phyloP scores from a whole-genome alignment of 2,888 invertebrate genomes.

The Meghimatium bilineatum region DNA sequence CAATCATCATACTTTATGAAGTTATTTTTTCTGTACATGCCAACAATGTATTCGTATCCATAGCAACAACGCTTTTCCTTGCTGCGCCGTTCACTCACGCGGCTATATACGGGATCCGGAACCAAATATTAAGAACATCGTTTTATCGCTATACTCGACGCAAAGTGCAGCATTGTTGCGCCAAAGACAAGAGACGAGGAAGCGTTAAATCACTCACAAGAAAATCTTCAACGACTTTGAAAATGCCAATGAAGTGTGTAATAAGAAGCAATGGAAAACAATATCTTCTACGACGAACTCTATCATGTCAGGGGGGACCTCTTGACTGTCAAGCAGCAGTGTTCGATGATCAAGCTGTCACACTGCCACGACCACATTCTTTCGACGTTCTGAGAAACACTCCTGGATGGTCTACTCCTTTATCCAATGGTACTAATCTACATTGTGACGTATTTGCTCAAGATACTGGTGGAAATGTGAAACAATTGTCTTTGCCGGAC shows the following conservation, averaged over 20 bases:
- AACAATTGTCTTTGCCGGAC: conserved; percentile 29
- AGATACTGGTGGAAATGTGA: neutral
- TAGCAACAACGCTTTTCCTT: conserved; percentile 65
- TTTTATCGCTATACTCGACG: conserved; percentile 64
- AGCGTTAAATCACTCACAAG: conserved; percentile 55
- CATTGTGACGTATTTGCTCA: neutral
- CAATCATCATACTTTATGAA: conserved; percentile 60
- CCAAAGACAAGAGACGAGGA: conserved; percentile 62
- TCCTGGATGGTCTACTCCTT: neutral
- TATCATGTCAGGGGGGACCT: conserved; percentile 47
- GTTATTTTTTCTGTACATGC: conserved; percentile 54
- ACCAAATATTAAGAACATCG: conserved; percentile 67
- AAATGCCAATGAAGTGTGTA: conserved; percentile 40
- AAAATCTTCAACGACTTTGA: neutral
- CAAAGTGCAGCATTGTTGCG: conserved; percentile 62
- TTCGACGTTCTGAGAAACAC: conserved; percentile 53
- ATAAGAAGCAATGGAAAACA: conserved; percentile 44
- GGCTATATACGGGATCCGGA: conserved; percentile 69
- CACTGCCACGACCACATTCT: conserved; percentile 59
- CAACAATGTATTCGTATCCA: conserved; percentile 58
- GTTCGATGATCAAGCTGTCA: conserved; percentile 30
- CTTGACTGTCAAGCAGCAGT: conserved; percentile 17
- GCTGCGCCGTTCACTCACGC: conserved; percentile 69
- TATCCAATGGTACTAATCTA: conserved; percentile 8
- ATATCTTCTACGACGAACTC: conserved; percentile 53